Evolutionary conservation across 2,888 invertebrate genomes (phyloP).

Genomic region (Drosophila yooni): DNA sequence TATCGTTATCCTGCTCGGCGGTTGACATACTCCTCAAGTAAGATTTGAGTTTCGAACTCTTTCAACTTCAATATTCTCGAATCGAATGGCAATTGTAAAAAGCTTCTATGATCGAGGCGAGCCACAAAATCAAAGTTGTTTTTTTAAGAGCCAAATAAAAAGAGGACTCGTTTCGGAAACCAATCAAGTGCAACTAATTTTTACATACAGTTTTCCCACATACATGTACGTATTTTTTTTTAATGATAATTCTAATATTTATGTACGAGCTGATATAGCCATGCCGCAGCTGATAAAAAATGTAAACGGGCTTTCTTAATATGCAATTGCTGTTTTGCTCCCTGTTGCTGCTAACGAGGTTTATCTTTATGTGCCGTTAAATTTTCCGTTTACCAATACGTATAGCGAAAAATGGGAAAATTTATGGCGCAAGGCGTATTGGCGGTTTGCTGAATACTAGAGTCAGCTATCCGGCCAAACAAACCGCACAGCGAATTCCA

Average conservation of each 20-base stretch:
- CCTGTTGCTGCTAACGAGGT: constrained; percentile 53
- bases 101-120: neutral
- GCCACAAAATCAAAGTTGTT: neutral
- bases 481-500: constrained; percentile 57
- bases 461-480: constrained; percentile 20
- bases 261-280: constrained; percentile 45
- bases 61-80: neutral
- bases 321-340: constrained; percentile 16
- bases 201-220: neutral
- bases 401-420: constrained; percentile 52
- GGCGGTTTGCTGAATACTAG: constrained; percentile 28
- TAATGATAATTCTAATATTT: constrained; percentile 51
- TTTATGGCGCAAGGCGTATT: constrained; percentile 50
- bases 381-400: constrained; percentile 49
- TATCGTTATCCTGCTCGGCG: constrained; percentile 30
- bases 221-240: neutral
- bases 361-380: constrained; percentile 69
- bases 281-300: constrained; percentile 34
- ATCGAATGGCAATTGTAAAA: constrained; percentile 1
- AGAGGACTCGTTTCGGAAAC: neutral
- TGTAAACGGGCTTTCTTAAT: constrained; percentile 24
- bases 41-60: neutral
- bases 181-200: constrained; percentile 50
- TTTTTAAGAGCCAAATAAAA: neutral
- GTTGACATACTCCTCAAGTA: constrained; percentile 20